Conservation (phyloP, 1,140 invertebrate species). For the Lamellibrachia luymesi region DNA sequence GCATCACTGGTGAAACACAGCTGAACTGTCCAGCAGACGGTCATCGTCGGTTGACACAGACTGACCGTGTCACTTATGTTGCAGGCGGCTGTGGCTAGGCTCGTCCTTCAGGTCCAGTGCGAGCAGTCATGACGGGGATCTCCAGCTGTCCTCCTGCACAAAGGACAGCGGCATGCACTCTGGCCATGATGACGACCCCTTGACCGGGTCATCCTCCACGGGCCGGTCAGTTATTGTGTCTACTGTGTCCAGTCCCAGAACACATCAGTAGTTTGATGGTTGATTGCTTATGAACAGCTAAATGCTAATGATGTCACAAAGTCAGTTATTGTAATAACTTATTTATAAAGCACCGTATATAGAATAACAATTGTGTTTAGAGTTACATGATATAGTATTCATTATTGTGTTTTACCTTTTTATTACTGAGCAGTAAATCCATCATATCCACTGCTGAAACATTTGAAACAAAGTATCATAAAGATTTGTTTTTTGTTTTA, state of each 20-base stretch:
- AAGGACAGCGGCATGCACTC: conserved; percentile 24
- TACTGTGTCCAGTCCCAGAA: not conserved
- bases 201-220: not conserved
- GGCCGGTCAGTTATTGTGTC: not conserved
- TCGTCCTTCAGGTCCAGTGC: not conserved
- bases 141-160: conserved; percentile 7
- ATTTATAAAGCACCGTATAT: too few species aligned
- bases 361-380: too few species aligned
- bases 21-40: too few species aligned
- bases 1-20: too few species aligned
- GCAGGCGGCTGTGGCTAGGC: not conserved
- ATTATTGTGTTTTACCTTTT: too few species aligned
- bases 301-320: not conserved
- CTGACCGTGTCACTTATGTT: not conserved
- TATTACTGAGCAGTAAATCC: not conserved
- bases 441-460: not conserved
- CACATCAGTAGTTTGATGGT: too few species aligned
- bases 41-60: not conserved
- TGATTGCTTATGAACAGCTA: too few species aligned
- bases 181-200: not conserved
- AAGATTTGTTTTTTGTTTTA: not conserved
- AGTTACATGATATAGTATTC: too few species aligned
- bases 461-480: not conserved
- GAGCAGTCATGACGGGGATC: conserved; percentile 16
- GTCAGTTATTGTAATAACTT: not conserved